phyloP scores from a whole-genome alignment of 2,888 invertebrate genomes.

The Drosophila subquinaria region DNA sequence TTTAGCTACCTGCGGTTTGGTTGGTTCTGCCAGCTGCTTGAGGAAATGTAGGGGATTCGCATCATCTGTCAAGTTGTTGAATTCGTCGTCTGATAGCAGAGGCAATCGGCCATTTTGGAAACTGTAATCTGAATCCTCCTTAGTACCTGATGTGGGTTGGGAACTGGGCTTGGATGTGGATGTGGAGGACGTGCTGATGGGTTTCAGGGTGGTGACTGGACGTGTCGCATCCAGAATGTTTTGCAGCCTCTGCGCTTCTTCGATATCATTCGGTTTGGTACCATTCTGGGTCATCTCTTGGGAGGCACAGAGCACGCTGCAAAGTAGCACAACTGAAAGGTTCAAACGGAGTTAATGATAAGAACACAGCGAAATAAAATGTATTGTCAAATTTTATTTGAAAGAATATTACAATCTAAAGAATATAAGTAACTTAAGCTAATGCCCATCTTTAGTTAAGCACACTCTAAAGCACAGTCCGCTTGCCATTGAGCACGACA shows the following conservation, averaged over 20 bases:
- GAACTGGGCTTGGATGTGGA: background rate
- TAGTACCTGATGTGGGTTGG: background rate
- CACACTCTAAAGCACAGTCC: slow-evolving; percentile 41
- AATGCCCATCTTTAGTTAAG: slow-evolving; percentile 20
- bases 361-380: background rate
- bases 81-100: slow-evolving; percentile 67
- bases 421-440: slow-evolving; percentile 40
- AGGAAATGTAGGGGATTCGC: slow-evolving; percentile 73
- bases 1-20: slow-evolving; percentile 41
- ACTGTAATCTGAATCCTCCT: slow-evolving; percentile 56
- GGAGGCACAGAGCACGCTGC: slow-evolving; percentile 6
- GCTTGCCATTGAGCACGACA: slow-evolving; percentile 66
- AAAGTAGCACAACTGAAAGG: slow-evolving; percentile 49
- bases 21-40: slow-evolving; percentile 37
- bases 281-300: slow-evolving; percentile 6
- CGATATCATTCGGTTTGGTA: slow-evolving; percentile 8
- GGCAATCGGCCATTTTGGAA: slow-evolving; percentile 65
- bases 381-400: slow-evolving; percentile 68
- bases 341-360: background rate
- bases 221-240: slow-evolving; percentile 6
- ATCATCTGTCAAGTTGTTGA: slow-evolving; percentile 62
- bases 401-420: slow-evolving; percentile 67
- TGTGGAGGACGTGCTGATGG: slow-evolving; percentile 18
- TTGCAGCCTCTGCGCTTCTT: slow-evolving; percentile 24
- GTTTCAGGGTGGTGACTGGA: slow-evolving; percentile 6